Conservation (phyloP, 1,140 invertebrate species). For the Cotesia typhae region DNA sequence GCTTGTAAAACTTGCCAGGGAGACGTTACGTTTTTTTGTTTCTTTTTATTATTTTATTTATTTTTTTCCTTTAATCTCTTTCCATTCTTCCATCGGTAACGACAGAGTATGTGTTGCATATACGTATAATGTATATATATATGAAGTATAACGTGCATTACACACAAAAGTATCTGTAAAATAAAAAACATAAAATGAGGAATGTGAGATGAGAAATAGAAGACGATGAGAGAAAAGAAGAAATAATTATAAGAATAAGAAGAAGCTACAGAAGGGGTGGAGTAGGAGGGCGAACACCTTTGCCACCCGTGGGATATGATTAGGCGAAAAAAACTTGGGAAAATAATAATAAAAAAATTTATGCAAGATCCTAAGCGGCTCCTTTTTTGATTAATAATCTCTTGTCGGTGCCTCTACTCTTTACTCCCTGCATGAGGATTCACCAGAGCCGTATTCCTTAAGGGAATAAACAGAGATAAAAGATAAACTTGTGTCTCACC, state of each 20-base stretch:
- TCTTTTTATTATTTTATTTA: slow-evolving; percentile 8
- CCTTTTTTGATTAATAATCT: slow-evolving; percentile 44
- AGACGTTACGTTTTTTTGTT: slow-evolving; percentile 1
- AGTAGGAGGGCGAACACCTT: slow-evolving; percentile 24
- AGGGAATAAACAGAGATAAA: no score
- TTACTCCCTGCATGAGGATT: neutral
- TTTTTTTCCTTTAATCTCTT: slow-evolving; percentile 18
- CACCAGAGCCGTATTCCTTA: no score
- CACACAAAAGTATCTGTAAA: neutral
- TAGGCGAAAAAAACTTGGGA: slow-evolving; percentile 18
- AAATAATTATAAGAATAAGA: no score
- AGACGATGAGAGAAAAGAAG: no score
- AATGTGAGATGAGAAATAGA: slow-evolving; percentile 32
- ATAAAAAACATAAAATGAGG: slow-evolving; percentile 9
- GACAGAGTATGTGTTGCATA: neutral
- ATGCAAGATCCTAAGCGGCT: slow-evolving; percentile 27
- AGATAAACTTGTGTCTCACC: no score
- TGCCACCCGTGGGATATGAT: slow-evolving; percentile 27
- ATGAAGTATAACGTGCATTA: no score
- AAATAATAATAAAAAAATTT: slow-evolving; percentile 14
- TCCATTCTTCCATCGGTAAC: slow-evolving; percentile 19
- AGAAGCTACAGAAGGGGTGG: no score
- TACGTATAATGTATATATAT: no score
- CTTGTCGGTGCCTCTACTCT: neutral
- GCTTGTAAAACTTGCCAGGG: slow-evolving; percentile 24